Conservation (phyloP, 2,113 vertebrate species). For the Zingel zingel region DNA sequence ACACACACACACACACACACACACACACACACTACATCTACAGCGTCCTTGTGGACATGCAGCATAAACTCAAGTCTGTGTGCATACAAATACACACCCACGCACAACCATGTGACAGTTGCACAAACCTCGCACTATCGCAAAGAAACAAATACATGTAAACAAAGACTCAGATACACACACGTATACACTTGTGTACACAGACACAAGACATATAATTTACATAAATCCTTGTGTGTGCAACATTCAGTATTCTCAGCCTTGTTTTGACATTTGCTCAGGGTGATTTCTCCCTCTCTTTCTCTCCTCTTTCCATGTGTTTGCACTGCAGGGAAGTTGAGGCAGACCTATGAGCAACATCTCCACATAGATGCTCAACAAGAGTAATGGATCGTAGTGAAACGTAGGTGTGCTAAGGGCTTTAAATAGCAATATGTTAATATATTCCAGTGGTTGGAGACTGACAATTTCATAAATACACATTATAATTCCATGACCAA, state of each 20-base stretch:
- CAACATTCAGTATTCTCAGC: slow-evolving; percentile 45
- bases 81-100: slow-evolving; percentile 44
- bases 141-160: slow-evolving; percentile 5
- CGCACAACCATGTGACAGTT: slow-evolving; percentile 3
- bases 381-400: slow-evolving; percentile 5
- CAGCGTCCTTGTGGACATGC: slow-evolving; percentile 36
- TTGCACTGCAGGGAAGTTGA: slow-evolving; percentile 48
- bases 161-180: slow-evolving; percentile 3
- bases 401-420: slow-evolving; percentile 11
- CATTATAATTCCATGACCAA: neutral
- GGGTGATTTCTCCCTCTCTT: slow-evolving; percentile 27
- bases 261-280: slow-evolving; percentile 68
- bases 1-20: slow-evolving; percentile 2
- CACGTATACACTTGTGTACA: neutral
- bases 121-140: slow-evolving; percentile 37
- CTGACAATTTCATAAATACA: slow-evolving; percentile 14
- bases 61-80: slow-evolving; percentile 14
- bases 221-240: slow-evolving; percentile 44
- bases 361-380: slow-evolving; percentile 1
- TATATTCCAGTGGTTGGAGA: slow-evolving; percentile 2
- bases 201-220: slow-evolving; percentile 20
- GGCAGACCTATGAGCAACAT: slow-evolving; percentile 28
- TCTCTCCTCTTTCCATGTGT: slow-evolving; percentile 7
- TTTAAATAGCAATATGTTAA: slow-evolving; percentile 45
- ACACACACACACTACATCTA: slow-evolving; percentile 18